Percentiles rank a stretch among this genome's conserved stretches.
Conservation (phyloP, 2,888 invertebrate genomes). For the Limnephilus marmoratus region DNA sequence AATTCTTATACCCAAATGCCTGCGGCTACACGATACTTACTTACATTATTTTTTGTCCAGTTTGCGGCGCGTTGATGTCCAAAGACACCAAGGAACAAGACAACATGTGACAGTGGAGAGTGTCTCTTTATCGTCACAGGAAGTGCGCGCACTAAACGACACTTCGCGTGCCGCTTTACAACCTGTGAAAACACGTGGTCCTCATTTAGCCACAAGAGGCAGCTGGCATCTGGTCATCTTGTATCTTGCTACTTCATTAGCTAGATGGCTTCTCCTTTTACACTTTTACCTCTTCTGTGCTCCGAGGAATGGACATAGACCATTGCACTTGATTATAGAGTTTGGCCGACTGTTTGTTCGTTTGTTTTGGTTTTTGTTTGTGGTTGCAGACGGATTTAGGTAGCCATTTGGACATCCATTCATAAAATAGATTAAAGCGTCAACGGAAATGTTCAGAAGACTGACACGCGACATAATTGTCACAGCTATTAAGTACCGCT, state of each 20-base stretch:
- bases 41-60: neutral
- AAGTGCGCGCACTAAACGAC: constrained; percentile 57
- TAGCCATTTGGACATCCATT: neutral
- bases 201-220: constrained; percentile 14
- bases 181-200: constrained; percentile 62
- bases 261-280: neutral
- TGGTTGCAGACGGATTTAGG: neutral
- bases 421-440: constrained; percentile 1
- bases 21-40: neutral
- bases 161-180: constrained; percentile 63
- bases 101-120: constrained; percentile 2
- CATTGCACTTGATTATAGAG: constrained; percentile 17
- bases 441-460: neutral
- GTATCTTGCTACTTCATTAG: neutral
- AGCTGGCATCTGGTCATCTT: neutral
- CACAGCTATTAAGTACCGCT: neutral
- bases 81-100: neutral
- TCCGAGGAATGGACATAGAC: neutral
- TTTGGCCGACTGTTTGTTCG: neutral
- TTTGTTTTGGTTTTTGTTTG: neutral
- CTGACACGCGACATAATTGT: neutral
- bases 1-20: neutral
- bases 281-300: neutral
- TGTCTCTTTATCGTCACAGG: constrained; percentile 53
- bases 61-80: constrained; percentile 22